Conservation (phyloP, 2,797 vertebrate species). For the Phylloscopus collybita region DNA sequence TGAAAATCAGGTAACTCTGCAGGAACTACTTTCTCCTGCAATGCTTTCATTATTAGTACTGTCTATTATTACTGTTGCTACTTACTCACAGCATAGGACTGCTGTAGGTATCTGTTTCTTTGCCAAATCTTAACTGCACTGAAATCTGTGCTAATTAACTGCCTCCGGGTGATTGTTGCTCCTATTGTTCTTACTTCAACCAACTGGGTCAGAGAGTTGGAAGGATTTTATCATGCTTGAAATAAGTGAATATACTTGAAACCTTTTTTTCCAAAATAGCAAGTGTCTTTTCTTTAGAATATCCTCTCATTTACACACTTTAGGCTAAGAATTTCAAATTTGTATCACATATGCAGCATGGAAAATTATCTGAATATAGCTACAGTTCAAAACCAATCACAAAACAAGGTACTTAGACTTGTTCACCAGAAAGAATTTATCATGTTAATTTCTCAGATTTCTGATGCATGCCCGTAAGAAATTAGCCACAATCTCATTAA, state of each 20-base stretch:
- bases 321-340: not conserved
- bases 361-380: not conserved
- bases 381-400: not conserved
- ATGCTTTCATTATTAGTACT: not conserved
- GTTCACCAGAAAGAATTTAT: not conserved
- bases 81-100: not conserved
- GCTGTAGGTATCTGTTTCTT: not conserved
- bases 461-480: not conserved
- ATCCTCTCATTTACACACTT: not conserved
- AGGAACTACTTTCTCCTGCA: not conserved
- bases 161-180: not conserved
- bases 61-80: not conserved
- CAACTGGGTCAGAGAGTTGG: not conserved
- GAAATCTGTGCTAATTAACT: slow-evolving; percentile 46
- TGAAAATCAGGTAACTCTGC: not conserved
- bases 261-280: not conserved
- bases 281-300: not conserved
- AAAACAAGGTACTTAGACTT: not conserved
- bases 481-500: not conserved
- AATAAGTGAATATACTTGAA: not conserved
- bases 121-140: slow-evolving; percentile 20
- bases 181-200: not conserved
- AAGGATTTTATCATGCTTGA: not conserved
- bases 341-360: not conserved
- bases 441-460: not conserved